A percentile compares a stretch with the other conserved stretches of the same genome.
Conservation (phyloP, 2,113 vertebrate genomes). For the Ophthalmolycus amberensis region DNA sequence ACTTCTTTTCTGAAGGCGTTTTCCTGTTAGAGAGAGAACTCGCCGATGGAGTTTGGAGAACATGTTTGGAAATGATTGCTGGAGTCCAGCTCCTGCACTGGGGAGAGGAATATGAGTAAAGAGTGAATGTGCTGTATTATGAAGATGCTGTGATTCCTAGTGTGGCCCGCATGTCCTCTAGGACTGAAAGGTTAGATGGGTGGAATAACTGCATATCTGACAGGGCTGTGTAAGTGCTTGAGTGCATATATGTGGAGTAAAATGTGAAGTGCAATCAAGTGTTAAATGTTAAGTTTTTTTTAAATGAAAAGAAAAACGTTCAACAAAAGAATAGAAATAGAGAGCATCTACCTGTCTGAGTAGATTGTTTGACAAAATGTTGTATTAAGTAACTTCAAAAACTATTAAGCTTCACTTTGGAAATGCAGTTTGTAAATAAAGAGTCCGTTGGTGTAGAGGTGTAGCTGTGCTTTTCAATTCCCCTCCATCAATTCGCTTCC, state of each 20-base stretch:
- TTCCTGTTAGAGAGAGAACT: slow-evolving; percentile 7
- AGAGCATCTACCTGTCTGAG: not conserved
- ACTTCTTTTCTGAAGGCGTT: slow-evolving; percentile 4
- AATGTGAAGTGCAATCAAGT: not conserved
- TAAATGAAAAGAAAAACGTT: not conserved
- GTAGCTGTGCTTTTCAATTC: slow-evolving; percentile 8
- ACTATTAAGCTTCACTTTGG: not conserved
- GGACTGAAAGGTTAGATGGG: not conserved
- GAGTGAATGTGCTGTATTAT: slow-evolving; percentile 36
- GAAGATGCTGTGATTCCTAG: not conserved
- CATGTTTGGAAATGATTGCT: slow-evolving; percentile 7
- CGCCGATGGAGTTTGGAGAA: slow-evolving; percentile 6
- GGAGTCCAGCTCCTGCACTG: not conserved
- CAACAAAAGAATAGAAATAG: not conserved
- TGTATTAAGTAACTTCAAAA: not conserved
- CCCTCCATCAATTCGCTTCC: not conserved
- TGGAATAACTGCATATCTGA: not conserved
- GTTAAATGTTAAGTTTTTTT: not conserved
- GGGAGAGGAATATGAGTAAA: not conserved
- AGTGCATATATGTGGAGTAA: not conserved
- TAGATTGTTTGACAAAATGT: not conserved
- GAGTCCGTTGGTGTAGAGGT: not conserved
- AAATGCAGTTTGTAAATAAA: not conserved
- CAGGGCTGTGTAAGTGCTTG: not conserved
- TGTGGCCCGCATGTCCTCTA: not conserved